Evolutionary conservation across 2,888 invertebrate species (phyloP).

Genomic region (Athalia rosae): DNA sequence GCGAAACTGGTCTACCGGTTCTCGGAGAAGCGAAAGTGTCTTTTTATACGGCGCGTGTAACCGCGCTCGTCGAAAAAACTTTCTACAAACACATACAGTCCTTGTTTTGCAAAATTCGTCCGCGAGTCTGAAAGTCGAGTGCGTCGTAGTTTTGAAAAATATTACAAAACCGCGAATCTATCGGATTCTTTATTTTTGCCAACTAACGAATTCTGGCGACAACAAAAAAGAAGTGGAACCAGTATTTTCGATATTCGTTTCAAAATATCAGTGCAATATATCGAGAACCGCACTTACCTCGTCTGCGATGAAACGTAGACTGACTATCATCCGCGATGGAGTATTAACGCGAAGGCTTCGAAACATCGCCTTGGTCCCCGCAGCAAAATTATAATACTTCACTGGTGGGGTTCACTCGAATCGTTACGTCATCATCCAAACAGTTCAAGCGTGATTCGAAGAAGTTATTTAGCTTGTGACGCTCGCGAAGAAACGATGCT

Average conservation of each 20-base stretch:
- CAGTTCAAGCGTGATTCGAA: not conserved
- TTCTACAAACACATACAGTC: no score
- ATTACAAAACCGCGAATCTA: no score
- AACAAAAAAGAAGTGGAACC: not conserved
- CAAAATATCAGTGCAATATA: not conserved
- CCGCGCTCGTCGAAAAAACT: no score
- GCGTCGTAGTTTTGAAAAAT: no score
- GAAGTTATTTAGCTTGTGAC: constrained; percentile 5
- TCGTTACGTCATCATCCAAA: constrained; percentile 59
- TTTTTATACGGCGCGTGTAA: no score
- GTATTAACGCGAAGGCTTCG: constrained; percentile 59
- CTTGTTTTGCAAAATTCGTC: no score
- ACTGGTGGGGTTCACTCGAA: constrained; percentile 57
- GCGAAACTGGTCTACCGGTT: no score
- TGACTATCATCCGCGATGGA: constrained; percentile 51
- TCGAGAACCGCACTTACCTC: constrained; percentile 56
- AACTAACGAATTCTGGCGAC: not conserved
- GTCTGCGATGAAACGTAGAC: constrained; percentile 59
- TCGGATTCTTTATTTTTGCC: not conserved
- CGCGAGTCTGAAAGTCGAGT: no score
- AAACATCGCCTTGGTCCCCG: constrained; percentile 57
- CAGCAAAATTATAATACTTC: not conserved
- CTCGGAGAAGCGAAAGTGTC: no score
- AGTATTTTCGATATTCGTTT: not conserved
- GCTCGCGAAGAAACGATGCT: not conserved